Conservation (phyloP, 2,113 vertebrate species). For the Eira barbara region DNA sequence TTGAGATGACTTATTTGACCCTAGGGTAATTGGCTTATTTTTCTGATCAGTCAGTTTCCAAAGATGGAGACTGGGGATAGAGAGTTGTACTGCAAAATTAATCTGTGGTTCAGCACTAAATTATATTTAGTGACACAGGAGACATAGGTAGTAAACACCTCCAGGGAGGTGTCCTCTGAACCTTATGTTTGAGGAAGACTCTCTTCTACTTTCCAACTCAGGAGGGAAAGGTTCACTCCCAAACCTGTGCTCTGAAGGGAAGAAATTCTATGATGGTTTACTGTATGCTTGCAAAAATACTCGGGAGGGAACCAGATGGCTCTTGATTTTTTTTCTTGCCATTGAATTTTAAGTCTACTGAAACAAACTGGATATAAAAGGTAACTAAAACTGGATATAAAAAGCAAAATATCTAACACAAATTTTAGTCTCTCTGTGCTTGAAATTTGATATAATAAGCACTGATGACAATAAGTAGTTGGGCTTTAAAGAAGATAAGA, state of each 20-base stretch:
- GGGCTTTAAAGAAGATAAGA: slow-evolving; percentile 69
- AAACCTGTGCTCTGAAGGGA: slow-evolving; percentile 13
- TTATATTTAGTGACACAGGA: not conserved
- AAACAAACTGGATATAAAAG: not conserved
- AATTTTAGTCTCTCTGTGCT: slow-evolving; percentile 63
- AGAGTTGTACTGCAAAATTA: not conserved
- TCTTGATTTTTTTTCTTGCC: not conserved
- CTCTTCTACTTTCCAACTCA: not conserved
- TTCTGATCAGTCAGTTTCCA: slow-evolving; percentile 6
- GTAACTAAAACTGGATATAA: not conserved
- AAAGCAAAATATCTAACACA: slow-evolving; percentile 51
- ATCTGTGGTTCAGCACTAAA: not conserved
- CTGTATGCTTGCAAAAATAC: not conserved
- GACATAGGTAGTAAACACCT: not conserved
- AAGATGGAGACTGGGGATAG: not conserved
- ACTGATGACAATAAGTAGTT: slow-evolving; percentile 63
- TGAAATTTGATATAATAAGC: slow-evolving; percentile 71
- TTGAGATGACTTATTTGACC: not conserved
- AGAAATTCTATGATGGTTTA: not conserved
- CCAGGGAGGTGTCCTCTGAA: not conserved
- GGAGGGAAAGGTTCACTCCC: not conserved
- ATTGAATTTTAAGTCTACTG: not conserved
- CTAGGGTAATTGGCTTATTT: not conserved
- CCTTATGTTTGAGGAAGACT: not conserved
- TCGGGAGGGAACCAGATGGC: not conserved